phyloP scores from a whole-genome alignment of 2,797 vertebrate genomes.

The Hippopotamyrus pictus region DNA sequence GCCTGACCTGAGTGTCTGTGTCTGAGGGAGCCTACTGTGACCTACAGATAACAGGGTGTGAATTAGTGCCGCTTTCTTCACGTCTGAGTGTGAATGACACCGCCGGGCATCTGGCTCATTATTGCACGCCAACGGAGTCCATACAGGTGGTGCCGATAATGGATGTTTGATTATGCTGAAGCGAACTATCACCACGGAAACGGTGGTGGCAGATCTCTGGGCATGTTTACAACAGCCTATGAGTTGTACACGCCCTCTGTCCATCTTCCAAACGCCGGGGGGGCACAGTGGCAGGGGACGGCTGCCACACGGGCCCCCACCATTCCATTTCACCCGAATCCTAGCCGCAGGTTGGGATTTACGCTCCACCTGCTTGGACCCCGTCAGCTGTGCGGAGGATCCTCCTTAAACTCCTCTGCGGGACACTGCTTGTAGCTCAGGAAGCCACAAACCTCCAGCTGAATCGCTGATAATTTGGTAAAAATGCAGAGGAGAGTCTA shows the following conservation, averaged over 20 bases:
- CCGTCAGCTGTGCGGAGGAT: background rate
- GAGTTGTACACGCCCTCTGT: background rate
- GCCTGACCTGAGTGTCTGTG: background rate
- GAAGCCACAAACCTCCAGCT: background rate
- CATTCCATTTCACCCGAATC: background rate
- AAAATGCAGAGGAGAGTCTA: background rate
- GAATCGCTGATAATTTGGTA: background rate
- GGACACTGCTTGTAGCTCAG: background rate
- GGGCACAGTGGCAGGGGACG: background rate
- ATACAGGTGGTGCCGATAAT: constrained; percentile 58
- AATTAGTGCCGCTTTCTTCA: background rate
- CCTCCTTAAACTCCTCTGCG: constrained; percentile 22
- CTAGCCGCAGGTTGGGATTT: background rate
- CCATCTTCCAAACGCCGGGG: too few relatives aligned
- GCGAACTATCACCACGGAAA: constrained; percentile 44
- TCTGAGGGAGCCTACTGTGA: background rate
- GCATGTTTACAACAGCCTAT: constrained; percentile 7
- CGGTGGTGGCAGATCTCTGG: constrained; percentile 26
- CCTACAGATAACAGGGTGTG: background rate
- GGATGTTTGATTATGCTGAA: constrained; percentile 53
- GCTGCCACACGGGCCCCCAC: background rate
- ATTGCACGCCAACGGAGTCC: background rate
- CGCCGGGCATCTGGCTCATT: background rate
- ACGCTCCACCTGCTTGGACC: constrained; percentile 33
- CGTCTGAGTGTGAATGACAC: background rate